phyloP scores from a whole-genome alignment of 2,797 vertebrate species.

The Poecilia wingei region DNA sequence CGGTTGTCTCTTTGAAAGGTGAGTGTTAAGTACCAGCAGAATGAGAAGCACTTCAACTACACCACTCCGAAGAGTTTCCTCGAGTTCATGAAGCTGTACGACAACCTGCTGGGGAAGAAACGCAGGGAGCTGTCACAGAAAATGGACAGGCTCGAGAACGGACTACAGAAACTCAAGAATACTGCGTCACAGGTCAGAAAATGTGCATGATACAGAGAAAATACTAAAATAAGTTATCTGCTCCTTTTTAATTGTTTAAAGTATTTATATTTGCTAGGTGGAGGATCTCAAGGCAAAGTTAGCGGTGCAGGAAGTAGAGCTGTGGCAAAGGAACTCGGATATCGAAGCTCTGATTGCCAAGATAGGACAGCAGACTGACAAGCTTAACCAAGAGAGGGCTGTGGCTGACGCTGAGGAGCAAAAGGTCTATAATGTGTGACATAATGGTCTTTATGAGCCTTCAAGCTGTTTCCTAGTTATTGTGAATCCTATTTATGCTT shows the following conservation, averaged over 20 bases:
- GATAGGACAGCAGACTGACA: conserved; percentile 80
- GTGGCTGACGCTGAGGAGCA: conserved; percentile 76
- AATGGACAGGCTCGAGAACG: conserved; percentile 82
- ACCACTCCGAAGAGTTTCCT: conserved; percentile 88
- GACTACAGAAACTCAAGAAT: conserved; percentile 79
- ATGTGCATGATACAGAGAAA: neutral
- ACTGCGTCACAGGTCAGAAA: conserved; percentile 67
- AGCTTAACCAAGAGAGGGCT: conserved; percentile 77
- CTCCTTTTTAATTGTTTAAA: neutral
- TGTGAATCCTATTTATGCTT: neutral
- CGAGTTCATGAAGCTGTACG: conserved; percentile 84
- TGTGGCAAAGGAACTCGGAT: conserved; percentile 88
- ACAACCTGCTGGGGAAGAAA: conserved; percentile 78
- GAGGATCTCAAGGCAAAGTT: conserved; percentile 90
- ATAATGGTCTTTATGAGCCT: neutral
- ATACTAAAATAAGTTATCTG: too few species aligned
- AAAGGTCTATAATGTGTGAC: conserved; percentile 56
- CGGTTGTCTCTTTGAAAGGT: conserved; percentile 57
- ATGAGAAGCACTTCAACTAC: conserved; percentile 87
- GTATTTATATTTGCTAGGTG: conserved; percentile 70
- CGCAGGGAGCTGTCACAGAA: conserved; percentile 79
- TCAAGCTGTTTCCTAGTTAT: neutral
- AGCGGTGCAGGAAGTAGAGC: conserved; percentile 87
- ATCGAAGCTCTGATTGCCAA: conserved; percentile 80
- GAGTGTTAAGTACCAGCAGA: conserved; percentile 86